These are phyloP conservation scores for Invenusta paracnida DNA, from an alignment of 2,888 invertebrate genomes.

Conservation along the genomic window DNA sequence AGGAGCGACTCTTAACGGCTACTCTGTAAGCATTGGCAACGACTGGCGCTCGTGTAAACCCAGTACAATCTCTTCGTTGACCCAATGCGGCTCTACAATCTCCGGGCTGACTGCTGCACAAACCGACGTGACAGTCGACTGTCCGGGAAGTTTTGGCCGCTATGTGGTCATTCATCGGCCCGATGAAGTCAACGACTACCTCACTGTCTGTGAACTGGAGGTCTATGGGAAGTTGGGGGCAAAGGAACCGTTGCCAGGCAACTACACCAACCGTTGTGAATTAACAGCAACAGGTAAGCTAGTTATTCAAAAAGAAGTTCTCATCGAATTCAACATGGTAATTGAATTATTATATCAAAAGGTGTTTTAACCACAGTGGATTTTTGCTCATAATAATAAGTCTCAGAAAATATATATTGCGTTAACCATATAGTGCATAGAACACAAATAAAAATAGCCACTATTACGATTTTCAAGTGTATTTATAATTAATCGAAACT, in stretches of 20 bases:
- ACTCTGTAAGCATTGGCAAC: background rate
- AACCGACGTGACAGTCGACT: background rate
- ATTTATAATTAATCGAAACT: no score
- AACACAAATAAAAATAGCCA: background rate
- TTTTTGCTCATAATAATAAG: background rate
- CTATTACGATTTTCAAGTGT: background rate
- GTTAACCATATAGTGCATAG: no score
- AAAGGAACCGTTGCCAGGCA: background rate
- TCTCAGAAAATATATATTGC: background rate
- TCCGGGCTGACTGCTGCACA: background rate
- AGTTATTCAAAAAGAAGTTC: no score
- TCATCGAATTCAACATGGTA: no score
- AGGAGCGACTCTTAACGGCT: background rate
- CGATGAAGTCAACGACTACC: background rate
- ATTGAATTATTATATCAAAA: background rate
- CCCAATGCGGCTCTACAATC: background rate
- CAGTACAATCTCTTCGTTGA: background rate
- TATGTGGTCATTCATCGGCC: background rate
- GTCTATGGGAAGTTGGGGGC: background rate
- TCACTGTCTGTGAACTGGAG: background rate
- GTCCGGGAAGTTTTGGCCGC: background rate
- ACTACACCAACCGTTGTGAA: conserved; percentile 9
- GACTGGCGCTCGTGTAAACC: background rate
- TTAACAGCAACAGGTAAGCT: background rate
- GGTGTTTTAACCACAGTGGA: background rate